Evolutionary conservation across 2,797 vertebrate species (phyloP), one percentile per base, ranked within the genome.

Genomic region (Diplodus puntazzo): DNA sequence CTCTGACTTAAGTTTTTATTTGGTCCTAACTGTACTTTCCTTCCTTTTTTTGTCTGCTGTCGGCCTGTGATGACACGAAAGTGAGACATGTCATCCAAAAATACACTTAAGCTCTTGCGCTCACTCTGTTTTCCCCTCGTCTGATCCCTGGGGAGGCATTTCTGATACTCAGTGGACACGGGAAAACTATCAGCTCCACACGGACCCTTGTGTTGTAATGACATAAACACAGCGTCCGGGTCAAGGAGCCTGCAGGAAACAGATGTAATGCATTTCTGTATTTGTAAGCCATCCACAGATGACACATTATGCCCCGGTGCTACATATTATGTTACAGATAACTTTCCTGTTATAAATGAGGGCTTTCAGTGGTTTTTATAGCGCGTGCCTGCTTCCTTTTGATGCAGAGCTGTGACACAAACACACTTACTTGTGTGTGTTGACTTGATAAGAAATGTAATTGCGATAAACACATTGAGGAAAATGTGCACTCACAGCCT

Each of bases 361-460:
- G 39, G 20, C 34, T 55, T 50, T 34, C 18, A 25, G 61, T 55
- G 65, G 70, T 65, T 69, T 68, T 68, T 39, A 18, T 69, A 46
- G 17, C 20, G 55, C 27, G 16, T 53, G 48, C 2, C 81, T 84
- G 83, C 63, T 82, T 88, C 81, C 81, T 81, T 58, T 61, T 48
- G 67, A 90, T 80, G 58, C 12, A n/a, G 42, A 45, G 66, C 45
- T 23, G 9, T 25, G 43, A 58, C 65, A 65, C 21, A 55, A 9
- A 9, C 8, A 20, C 12, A 54, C n/a, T 69, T 16, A 27, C 11
- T 64, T 14, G 25, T 65, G 73, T 34, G 73, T 34, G 25, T 45
- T 68, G 52, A 59, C 18, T 39, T 65, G 77, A 82, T 82, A 82
- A 46, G 52, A 53, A 58, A 16, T 48, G 45, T 18, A 50, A 25